Evolutionary conservation across 1,140 invertebrate genomes (phyloP).

Genomic region (Archivesica marissinica): DNA sequence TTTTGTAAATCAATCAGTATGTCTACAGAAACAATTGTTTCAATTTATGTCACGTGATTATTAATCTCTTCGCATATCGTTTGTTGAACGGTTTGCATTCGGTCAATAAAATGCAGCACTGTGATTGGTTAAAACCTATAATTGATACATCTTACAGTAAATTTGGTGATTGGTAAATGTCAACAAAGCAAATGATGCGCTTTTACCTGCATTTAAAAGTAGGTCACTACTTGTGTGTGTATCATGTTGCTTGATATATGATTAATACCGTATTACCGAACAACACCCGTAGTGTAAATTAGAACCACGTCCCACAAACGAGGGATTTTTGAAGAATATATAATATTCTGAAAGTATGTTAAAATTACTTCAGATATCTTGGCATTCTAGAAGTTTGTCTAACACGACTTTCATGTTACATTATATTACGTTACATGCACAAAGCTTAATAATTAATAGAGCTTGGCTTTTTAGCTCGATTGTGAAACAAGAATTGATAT

Average conservation of each 20-base stretch:
- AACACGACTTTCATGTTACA: no score
- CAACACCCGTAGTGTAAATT: no score
- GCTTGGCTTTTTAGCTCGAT: no score
- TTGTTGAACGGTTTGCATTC: constrained; percentile 75
- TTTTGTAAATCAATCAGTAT: constrained; percentile 17
- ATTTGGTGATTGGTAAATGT: constrained; percentile 59
- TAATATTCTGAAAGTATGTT: background rate
- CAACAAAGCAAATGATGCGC: constrained; percentile 34
- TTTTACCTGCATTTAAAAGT: background rate
- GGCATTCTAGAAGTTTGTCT: no score
- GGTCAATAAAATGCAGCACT: constrained; percentile 65
- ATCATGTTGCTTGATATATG: background rate
- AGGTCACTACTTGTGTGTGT: background rate
- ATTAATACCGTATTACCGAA: background rate
- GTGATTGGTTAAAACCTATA: constrained; percentile 75
- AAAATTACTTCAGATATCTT: no score
- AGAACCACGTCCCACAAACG: no score
- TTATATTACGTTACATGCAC: no score
- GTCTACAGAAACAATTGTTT: constrained; percentile 9
- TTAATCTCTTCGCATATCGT: constrained; percentile 40
- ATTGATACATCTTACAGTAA: constrained; percentile 66
- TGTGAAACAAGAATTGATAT: no score
- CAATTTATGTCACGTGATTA: constrained; percentile 31
- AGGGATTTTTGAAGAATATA: background rate
- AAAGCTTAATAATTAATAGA: no score